These are phyloP conservation scores for Leucophenga maculata DNA, from an alignment of 2,888 invertebrate species.

Conservation along the genomic window DNA sequence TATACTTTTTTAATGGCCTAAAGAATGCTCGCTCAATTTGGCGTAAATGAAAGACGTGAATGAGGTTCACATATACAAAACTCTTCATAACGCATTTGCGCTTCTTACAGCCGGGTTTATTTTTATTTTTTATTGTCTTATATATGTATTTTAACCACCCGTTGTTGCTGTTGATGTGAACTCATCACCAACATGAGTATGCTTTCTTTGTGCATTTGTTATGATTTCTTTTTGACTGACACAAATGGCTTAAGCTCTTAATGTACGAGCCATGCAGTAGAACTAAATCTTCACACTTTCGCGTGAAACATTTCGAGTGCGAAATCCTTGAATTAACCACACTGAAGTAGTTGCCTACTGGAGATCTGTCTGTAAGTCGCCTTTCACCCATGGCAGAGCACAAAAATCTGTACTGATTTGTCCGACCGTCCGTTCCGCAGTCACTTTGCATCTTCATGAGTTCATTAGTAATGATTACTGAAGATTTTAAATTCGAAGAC, in stretches of 20 bases:
- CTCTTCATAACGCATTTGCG: not conserved
- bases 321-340: not conserved
- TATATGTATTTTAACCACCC: not conserved
- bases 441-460: slow-evolving; percentile 25
- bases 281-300: too few relatives aligned
- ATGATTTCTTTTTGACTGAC: slow-evolving; percentile 15
- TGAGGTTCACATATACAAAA: slow-evolving; percentile 9
- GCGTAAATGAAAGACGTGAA: slow-evolving; percentile 23
- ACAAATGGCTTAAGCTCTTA: slow-evolving; percentile 9
- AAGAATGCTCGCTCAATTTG: slow-evolving; percentile 21
- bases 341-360: too few relatives aligned
- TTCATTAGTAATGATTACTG: slow-evolving; percentile 27
- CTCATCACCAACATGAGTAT: too few relatives aligned
- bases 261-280: too few relatives aligned
- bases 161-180: too few relatives aligned
- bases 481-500: slow-evolving; percentile 4
- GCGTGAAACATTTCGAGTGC: too few relatives aligned
- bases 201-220: not conserved
- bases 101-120: slow-evolving; percentile 1
- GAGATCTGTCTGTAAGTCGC: not conserved
- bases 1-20: slow-evolving; percentile 12
- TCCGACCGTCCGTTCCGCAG: not conserved
- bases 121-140: not conserved
- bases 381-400: not conserved
- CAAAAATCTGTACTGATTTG: too few relatives aligned